phyloP scores from a whole-genome alignment of 2,113 vertebrate genomes.

The Morphnarchus princeps region DNA sequence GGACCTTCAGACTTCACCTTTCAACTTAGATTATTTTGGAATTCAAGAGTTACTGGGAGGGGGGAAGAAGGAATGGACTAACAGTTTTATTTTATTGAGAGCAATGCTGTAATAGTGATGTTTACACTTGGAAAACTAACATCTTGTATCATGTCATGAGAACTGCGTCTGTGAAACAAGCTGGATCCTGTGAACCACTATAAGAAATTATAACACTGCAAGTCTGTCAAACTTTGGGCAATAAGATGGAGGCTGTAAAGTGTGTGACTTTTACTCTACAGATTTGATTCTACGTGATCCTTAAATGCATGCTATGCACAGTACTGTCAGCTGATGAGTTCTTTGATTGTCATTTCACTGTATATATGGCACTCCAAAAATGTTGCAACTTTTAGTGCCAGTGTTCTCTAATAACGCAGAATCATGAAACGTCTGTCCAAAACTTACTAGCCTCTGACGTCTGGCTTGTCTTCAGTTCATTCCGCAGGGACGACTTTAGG shows the following conservation, averaged over 20 bases:
- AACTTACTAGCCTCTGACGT: neutral
- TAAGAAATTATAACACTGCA: neutral
- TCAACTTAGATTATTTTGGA: neutral
- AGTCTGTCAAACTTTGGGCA: neutral
- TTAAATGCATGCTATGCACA: neutral
- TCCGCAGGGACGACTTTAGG: conserved; percentile 43
- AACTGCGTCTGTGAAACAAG: neutral
- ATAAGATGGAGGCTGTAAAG: neutral
- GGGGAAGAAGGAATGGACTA: no score
- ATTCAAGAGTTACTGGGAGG: neutral
- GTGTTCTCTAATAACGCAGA: neutral
- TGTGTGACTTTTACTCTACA: neutral
- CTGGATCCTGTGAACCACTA: neutral
- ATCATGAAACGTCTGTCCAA: neutral
- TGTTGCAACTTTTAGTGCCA: neutral
- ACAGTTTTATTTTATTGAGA: no score
- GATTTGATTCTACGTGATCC: neutral
- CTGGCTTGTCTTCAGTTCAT: conserved; percentile 48
- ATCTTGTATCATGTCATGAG: neutral
- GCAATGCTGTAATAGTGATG: no score
- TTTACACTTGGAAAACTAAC: neutral
- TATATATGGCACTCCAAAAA: neutral
- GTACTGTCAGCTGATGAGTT: neutral
- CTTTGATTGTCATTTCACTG: neutral
- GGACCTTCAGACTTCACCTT: neutral